Evolutionary conservation across 2,113 vertebrate genomes (phyloP).

Genomic region (Prunella himalayana): DNA sequence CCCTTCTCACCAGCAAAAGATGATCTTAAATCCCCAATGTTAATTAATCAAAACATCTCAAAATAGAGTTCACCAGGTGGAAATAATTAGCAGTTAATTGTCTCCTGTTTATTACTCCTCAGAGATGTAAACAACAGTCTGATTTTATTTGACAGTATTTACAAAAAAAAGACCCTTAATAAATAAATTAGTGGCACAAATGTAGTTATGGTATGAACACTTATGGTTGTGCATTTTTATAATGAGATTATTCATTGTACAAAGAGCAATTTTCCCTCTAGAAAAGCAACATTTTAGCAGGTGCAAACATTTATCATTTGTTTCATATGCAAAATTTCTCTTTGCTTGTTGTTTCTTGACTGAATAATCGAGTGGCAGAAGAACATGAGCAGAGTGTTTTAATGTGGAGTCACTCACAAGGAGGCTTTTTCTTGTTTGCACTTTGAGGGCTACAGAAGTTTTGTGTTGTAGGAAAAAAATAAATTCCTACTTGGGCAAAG

Average conservation of each 20-base stretch:
- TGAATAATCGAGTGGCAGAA: neutral
- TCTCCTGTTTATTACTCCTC: conserved; percentile 71
- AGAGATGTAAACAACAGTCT: conserved; percentile 64
- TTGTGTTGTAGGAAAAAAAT: neutral
- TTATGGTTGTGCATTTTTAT: conserved; percentile 16
- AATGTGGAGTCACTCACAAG: neutral
- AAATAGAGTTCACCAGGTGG: conserved; percentile 75
- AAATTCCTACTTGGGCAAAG: too few species aligned
- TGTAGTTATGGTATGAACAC: conserved; percentile 14
- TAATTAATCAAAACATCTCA: conserved; percentile 75
- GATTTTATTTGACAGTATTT: conserved; percentile 48
- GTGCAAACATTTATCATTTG: conserved; percentile 8
- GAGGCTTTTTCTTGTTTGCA: neutral
- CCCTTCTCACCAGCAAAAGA: conserved; percentile 46
- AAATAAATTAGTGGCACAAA: conserved; percentile 54
- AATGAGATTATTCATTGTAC: neutral
- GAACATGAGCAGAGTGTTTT: neutral
- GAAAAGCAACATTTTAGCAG: conserved; percentile 14
- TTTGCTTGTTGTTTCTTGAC: neutral
- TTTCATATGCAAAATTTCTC: neutral
- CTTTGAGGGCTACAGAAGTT: neutral
- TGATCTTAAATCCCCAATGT: conserved; percentile 62
- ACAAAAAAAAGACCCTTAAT: conserved; percentile 47
- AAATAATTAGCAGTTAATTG: conserved; percentile 77
- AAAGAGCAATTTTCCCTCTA: neutral